Conservation (phyloP, 2,888 invertebrate species). For the Chymomyza caudatula region DNA sequence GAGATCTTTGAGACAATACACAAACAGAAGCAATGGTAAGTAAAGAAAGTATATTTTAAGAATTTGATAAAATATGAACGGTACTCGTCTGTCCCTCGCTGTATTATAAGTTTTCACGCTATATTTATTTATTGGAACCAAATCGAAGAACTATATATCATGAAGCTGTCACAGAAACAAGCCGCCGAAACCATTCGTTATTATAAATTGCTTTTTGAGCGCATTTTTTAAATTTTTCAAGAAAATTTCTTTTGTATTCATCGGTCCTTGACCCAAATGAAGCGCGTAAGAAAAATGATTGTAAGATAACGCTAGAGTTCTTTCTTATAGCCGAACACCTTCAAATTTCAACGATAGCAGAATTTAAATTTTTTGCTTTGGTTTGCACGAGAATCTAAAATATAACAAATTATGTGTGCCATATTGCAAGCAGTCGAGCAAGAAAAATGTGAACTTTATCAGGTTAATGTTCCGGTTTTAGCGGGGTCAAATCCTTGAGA, state of each 20-base stretch:
- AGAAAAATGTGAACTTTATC: no score
- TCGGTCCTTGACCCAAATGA: neutral
- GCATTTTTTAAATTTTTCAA: neutral
- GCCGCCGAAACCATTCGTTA: slow-evolving; percentile 1
- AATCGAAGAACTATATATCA: neutral
- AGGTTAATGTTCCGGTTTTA: no score
- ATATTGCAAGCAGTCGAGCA: no score
- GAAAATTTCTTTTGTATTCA: neutral
- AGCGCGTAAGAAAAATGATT: neutral
- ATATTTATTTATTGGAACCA: no score
- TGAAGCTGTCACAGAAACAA: neutral
- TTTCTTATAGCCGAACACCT: neutral
- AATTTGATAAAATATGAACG: neutral
- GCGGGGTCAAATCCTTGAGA: no score
- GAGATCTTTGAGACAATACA: slow-evolving; percentile 82
- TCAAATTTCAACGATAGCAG: neutral
- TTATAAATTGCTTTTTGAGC: neutral
- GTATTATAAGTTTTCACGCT: no score
- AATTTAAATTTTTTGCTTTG: neutral
- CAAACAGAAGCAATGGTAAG: slow-evolving; percentile 82
- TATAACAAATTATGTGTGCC: no score
- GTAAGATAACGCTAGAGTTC: neutral
- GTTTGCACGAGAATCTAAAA: no score
- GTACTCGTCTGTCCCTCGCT: no score
- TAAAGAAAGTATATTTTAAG: slow-evolving; percentile 9